Evolutionary conservation across 2,888 invertebrate genomes (phyloP).

Genomic region (Aspidiotus destructor): DNA sequence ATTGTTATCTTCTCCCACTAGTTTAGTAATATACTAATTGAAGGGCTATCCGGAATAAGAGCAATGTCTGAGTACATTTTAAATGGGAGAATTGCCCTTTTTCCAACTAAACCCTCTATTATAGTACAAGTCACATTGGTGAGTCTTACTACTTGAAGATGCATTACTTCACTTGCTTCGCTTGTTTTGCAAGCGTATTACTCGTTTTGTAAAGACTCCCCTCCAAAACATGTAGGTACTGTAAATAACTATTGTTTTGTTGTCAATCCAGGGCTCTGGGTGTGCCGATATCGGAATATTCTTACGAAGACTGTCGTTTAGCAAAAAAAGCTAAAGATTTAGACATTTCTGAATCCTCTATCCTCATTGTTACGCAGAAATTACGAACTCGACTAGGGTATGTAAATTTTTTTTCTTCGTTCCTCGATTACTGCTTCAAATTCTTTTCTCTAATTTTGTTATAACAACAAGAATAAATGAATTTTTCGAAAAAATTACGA

Average conservation of each 20-base stretch:
- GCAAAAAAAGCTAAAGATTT: conserved; percentile 75
- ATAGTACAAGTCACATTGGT: too few species aligned
- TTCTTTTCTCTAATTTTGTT: neutral
- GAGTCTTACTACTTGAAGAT: neutral
- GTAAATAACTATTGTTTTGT: too few species aligned
- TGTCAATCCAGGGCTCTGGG: conserved; percentile 57
- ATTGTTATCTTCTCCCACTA: too few species aligned
- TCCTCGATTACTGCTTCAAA: neutral
- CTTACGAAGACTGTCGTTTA: conserved; percentile 81
- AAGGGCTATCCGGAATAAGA: too few species aligned
- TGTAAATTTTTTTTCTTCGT: neutral
- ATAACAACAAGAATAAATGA: neutral
- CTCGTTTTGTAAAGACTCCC: neutral
- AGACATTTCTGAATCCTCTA: conserved; percentile 63
- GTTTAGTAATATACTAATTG: too few species aligned
- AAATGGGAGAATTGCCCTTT: too few species aligned
- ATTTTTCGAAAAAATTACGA: neutral
- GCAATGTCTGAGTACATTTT: too few species aligned
- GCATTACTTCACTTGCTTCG: neutral
- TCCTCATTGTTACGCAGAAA: conserved; percentile 68
- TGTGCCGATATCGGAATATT: conserved; percentile 80
- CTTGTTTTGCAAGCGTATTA: neutral
- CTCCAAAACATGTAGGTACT: neutral
- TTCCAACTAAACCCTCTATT: too few species aligned
- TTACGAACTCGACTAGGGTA: conserved; percentile 67